Conservation (phyloP, 2,113 vertebrate species). For the Anolis sagrei region DNA sequence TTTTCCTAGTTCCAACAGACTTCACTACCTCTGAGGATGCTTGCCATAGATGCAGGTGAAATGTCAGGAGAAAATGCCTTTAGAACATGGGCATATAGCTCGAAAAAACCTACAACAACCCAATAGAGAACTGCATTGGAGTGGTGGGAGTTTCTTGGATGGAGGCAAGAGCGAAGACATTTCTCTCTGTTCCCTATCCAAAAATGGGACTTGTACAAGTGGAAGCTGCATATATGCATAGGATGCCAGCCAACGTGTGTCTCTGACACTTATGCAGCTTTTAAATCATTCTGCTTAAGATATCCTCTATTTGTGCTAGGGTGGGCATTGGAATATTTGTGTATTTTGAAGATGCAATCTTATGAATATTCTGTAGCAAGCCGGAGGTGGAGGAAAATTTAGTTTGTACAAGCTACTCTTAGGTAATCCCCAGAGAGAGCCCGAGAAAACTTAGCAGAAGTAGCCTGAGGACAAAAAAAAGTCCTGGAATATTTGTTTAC, state of each 20-base stretch:
- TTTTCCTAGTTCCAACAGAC: too few relatives aligned
- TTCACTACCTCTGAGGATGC: too few relatives aligned
- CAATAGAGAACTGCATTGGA: too few relatives aligned
- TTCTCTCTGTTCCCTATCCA: too few relatives aligned
- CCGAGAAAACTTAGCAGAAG: background rate
- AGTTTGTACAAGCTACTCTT: background rate
- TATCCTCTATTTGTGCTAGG: constrained; percentile 10
- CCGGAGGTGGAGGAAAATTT: background rate
- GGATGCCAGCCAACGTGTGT: background rate
- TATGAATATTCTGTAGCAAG: constrained; percentile 10
- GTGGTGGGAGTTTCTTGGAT: too few relatives aligned
- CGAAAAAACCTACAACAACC: too few relatives aligned
- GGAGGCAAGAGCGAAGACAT: too few relatives aligned
- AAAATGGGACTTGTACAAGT: too few relatives aligned
- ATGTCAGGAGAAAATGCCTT: too few relatives aligned
- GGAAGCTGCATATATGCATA: background rate
- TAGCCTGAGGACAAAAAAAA: constrained; percentile 1
- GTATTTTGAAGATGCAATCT: background rate
- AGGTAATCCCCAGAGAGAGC: background rate
- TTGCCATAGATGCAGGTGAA: too few relatives aligned
- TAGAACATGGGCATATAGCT: too few relatives aligned
- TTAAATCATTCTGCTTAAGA: background rate
- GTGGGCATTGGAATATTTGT: background rate
- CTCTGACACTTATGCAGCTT: background rate
- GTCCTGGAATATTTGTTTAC: background rate